Percentiles rank a stretch among this genome's conserved stretches.
Conservation (phyloP, 2,113 vertebrate genomes). For the Gopherus flavomarginatus region DNA sequence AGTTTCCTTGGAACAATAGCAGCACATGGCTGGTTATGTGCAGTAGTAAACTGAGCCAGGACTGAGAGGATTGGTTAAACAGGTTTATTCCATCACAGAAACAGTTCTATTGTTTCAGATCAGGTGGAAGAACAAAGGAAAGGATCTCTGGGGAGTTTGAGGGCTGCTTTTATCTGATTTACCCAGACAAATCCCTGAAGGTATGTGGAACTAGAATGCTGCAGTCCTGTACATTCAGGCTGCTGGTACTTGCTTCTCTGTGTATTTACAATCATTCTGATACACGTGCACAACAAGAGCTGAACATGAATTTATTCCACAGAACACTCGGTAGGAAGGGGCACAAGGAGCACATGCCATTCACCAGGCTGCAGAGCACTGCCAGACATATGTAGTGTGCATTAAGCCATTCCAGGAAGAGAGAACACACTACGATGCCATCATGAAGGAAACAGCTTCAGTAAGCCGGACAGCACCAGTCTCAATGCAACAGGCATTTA, state of each 20-base stretch:
- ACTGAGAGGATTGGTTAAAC: slow-evolving; percentile 25
- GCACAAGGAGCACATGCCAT: background rate
- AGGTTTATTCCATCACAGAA: slow-evolving; percentile 69
- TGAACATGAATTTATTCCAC: background rate
- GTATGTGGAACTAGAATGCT: slow-evolving; percentile 29
- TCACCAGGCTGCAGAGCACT: background rate
- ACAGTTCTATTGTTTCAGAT: slow-evolving; percentile 74
- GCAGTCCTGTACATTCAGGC: background rate
- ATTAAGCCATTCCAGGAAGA: background rate
- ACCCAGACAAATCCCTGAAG: slow-evolving; percentile 46
- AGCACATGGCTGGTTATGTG: background rate
- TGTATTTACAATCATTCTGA: background rate
- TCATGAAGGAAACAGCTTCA: background rate
- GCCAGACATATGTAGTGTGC: background rate
- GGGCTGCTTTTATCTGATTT: slow-evolving; percentile 56
- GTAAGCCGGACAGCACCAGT: too few relatives aligned
- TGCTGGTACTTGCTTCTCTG: slow-evolving; percentile 27
- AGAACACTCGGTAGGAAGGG: background rate
- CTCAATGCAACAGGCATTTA: slow-evolving; percentile 5
- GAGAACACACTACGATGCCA: background rate
- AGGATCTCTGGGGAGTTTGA: slow-evolving; percentile 36
- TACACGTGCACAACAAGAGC: background rate
- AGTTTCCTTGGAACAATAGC: background rate
- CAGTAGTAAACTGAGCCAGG: background rate
- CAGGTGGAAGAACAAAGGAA: slow-evolving; percentile 68